phyloP scores from a whole-genome alignment of 2,888 invertebrate genomes.

The Girardia tigrina region DNA sequence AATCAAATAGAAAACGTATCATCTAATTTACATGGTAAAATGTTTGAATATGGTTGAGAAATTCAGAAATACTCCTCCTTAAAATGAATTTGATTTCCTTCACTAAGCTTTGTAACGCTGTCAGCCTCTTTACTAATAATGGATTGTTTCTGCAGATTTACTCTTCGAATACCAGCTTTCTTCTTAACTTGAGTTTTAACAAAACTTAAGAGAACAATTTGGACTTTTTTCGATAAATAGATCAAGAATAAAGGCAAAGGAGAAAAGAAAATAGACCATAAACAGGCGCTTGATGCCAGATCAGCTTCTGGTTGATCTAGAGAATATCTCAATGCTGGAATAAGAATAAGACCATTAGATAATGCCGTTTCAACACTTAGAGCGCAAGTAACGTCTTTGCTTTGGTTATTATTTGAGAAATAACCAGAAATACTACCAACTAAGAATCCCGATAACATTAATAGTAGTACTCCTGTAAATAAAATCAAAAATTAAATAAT shows the following conservation, averaged over 20 bases:
- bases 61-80: background rate
- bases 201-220: slow-evolving; percentile 1
- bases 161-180: background rate
- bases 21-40: background rate
- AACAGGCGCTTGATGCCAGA: slow-evolving; percentile 44
- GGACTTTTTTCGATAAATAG: slow-evolving; percentile 10
- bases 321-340: slow-evolving; percentile 44
- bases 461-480: background rate
- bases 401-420: background rate
- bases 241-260: slow-evolving; percentile 40
- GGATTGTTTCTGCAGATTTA: background rate
- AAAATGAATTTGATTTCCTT: background rate
- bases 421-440: background rate
- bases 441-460: background rate
- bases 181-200: slow-evolving; percentile 4
- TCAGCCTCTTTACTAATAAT: background rate
- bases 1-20: background rate
- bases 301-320: slow-evolving; percentile 45
- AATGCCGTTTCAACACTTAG: slow-evolving; percentile 39
- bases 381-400: background rate
- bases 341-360: slow-evolving; percentile 44
- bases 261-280: slow-evolving; percentile 46
- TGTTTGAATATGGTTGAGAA: background rate
- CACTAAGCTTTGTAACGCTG: background rate
- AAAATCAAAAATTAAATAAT: too few relatives aligned